Evolutionary conservation across 2,797 vertebrate species (phyloP).

Genomic region (Ctenopoma multispine): DNA sequence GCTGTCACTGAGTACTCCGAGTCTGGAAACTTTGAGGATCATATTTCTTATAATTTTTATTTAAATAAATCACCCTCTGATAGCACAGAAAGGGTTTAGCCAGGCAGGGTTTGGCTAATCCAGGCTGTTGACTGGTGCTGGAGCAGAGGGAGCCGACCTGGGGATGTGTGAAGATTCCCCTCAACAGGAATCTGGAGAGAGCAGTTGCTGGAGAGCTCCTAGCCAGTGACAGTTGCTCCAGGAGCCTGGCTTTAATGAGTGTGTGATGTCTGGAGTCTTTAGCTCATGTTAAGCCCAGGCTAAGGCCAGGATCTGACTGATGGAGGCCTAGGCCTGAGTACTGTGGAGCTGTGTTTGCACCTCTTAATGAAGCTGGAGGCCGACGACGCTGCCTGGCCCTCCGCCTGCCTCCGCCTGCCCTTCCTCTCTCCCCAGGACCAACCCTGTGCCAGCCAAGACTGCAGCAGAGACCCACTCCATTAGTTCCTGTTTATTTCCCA

Average conservation of each 20-base stretch:
- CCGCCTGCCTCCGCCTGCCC: constrained; percentile 73
- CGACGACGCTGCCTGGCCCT: constrained; percentile 77
- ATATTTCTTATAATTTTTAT: constrained; percentile 20
- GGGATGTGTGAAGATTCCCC: constrained; percentile 75
- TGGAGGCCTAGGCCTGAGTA: constrained; percentile 66
- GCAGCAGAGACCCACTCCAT: constrained; percentile 75
- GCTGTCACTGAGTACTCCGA: constrained; percentile 21
- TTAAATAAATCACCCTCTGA: constrained; percentile 38
- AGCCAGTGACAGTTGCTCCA: constrained; percentile 83
- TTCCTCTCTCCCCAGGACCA: constrained; percentile 75
- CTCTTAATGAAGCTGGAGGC: constrained; percentile 78
- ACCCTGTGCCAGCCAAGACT: constrained; percentile 73
- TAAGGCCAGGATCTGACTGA: constrained; percentile 81
- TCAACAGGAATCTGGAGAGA: constrained; percentile 77
- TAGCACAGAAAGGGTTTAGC: constrained; percentile 30
- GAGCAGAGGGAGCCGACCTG: constrained; percentile 64
- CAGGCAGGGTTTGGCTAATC: constrained; percentile 65
- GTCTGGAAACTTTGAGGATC: constrained; percentile 35
- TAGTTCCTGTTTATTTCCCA: constrained; percentile 84
- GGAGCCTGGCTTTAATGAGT: constrained; percentile 84
- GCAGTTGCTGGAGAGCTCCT: constrained; percentile 67
- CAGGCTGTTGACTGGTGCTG: constrained; percentile 64
- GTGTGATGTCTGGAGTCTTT: constrained; percentile 82
- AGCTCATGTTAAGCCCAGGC: constrained; percentile 73
- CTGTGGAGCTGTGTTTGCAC: constrained; percentile 80